These are phyloP conservation scores for Brachypterus glaber DNA, from an alignment of 2,888 invertebrate species.

Conservation along the genomic window DNA sequence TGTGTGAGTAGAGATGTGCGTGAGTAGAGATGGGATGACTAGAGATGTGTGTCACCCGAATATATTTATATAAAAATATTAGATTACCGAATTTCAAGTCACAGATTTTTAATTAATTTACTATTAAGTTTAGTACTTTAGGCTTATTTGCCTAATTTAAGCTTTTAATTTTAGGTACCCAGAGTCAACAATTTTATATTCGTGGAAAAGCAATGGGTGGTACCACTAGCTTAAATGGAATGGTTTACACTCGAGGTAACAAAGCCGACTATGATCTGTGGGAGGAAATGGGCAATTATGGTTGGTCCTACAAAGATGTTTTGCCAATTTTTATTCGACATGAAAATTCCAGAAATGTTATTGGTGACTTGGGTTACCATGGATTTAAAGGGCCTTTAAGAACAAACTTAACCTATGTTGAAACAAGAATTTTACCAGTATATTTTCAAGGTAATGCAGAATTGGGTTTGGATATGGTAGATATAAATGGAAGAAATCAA, in stretches of 20 bases:
- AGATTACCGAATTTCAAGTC: no score
- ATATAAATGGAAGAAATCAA: constrained; percentile 56
- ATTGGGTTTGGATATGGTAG: constrained; percentile 66
- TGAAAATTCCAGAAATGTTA: constrained; percentile 72
- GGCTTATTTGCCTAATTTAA: no score
- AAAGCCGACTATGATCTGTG: constrained; percentile 72
- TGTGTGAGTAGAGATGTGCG: no score
- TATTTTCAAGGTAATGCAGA: constrained; percentile 68
- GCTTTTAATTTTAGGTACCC: no score
- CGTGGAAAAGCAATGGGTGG: constrained; percentile 14
- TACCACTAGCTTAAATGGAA: constrained; percentile 5
- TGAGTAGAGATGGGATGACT: no score
- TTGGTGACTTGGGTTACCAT: constrained; percentile 50
- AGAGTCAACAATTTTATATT: no score
- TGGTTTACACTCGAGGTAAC: constrained; percentile 34
- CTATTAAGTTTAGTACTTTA: no score
- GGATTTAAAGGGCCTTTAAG: constrained; percentile 60
- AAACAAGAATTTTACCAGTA: constrained; percentile 44
- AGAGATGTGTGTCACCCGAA: no score
- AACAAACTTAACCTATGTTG: constrained; percentile 66
- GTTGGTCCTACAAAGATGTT: constrained; percentile 77
- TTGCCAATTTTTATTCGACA: constrained; percentile 78
- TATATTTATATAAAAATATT: no score
- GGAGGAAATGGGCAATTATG: constrained; percentile 65
- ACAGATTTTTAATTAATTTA: no score